phyloP scores from a whole-genome alignment of 2,113 vertebrate species.

The Poeciliopsis prolifica region DNA sequence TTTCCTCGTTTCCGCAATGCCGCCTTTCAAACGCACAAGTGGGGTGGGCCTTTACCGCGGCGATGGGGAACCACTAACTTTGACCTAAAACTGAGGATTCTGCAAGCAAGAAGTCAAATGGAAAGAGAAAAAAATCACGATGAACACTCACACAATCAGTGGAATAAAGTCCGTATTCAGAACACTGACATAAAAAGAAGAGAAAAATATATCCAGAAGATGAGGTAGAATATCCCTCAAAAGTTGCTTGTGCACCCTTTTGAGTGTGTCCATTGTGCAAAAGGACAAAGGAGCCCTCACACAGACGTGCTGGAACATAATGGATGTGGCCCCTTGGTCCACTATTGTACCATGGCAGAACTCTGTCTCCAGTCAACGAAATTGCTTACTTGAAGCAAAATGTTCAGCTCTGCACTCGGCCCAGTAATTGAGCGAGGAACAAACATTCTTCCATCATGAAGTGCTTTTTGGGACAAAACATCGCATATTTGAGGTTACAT shows the following conservation, averaged over 20 bases:
- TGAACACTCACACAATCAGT: constrained; percentile 5
- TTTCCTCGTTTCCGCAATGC: constrained; percentile 68
- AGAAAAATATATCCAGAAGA: constrained; percentile 11
- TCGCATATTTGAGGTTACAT: neutral
- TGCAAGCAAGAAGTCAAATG: constrained; percentile 29
- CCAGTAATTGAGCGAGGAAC: neutral
- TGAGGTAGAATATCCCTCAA: constrained; percentile 32
- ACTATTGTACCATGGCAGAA: constrained; percentile 45
- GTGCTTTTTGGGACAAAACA: neutral
- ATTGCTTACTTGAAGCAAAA: constrained; percentile 18
- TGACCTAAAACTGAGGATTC: constrained; percentile 22
- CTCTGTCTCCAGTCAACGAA: constrained; percentile 17
- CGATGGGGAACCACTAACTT: constrained; percentile 30
- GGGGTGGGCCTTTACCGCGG: constrained; percentile 48
- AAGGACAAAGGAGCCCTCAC: constrained; percentile 48
- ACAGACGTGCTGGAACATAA: constrained; percentile 51
- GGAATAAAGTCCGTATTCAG: constrained; percentile 14
- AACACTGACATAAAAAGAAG: neutral
- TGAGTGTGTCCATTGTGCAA: constrained; percentile 55
- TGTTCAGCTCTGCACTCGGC: constrained; percentile 25
- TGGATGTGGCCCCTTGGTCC: constrained; percentile 41
- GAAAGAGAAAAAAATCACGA: constrained; percentile 29
- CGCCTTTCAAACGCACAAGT: constrained; percentile 63
- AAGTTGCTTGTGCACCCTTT: constrained; percentile 34
- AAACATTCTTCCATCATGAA: constrained; percentile 12